phyloP scores from a whole-genome alignment of 2,113 vertebrate species.

The Euleptes europaea region DNA sequence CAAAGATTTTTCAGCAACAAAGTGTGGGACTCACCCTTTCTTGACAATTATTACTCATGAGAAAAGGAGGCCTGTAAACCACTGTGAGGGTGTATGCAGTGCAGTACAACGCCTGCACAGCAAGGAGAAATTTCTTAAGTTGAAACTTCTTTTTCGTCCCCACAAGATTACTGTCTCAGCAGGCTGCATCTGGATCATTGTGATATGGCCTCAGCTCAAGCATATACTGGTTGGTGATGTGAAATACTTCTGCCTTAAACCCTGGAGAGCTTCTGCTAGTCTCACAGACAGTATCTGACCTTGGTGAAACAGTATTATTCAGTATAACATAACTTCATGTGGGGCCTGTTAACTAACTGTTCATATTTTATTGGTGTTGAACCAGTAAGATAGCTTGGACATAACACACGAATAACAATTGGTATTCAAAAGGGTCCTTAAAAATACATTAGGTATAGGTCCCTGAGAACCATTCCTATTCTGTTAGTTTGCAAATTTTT shows the following conservation, averaged over 20 bases:
- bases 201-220: too few relatives aligned
- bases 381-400: neutral
- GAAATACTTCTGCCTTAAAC: too few relatives aligned
- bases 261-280: too few relatives aligned
- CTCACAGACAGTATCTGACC: too few relatives aligned
- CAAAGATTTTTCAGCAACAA: too few relatives aligned
- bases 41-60: neutral
- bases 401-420: neutral
- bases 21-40: too few relatives aligned
- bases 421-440: neutral
- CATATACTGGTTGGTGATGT: neutral
- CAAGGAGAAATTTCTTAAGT: neutral
- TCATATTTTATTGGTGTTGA: neutral
- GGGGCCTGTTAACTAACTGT: neutral
- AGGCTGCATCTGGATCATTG: neutral
- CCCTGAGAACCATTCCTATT: neutral
- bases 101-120: neutral
- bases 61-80: neutral
- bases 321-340: too few relatives aligned
- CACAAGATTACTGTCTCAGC: too few relatives aligned
- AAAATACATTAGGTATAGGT: neutral
- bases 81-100: neutral
- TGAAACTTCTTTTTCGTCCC: neutral
- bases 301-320: too few relatives aligned
- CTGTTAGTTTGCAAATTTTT: neutral